phyloP scores from a whole-genome alignment of 2,113 vertebrate species.

The Microcebus ravelobensis region DNA sequence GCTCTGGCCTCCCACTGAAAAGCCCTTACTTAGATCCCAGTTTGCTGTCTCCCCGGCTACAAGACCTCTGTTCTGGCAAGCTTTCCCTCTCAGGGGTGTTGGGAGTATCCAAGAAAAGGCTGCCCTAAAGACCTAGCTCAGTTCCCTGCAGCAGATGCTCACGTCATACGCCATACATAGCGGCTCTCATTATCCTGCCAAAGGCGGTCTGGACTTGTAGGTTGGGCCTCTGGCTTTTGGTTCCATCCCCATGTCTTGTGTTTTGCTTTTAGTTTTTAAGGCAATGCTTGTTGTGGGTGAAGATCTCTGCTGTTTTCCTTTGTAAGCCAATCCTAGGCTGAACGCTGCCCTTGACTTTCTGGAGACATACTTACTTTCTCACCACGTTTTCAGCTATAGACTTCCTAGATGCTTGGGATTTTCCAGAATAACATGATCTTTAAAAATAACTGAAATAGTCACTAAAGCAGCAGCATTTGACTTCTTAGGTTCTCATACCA shows the following conservation, averaged over 20 bases:
- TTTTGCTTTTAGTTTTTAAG: background rate
- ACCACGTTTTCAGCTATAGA: background rate
- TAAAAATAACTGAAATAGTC: background rate
- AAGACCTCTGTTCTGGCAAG: background rate
- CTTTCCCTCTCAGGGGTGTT: background rate
- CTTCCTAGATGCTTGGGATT: background rate
- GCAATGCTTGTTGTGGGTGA: background rate
- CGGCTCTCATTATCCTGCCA: background rate
- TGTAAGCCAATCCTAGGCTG: background rate
- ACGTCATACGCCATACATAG: rapidly evolving
- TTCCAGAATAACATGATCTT: background rate
- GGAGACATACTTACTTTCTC: background rate
- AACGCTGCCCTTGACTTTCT: background rate
- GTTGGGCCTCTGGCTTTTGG: background rate
- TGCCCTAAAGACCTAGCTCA: background rate
- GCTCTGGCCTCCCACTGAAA: background rate
- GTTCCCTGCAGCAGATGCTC: background rate
- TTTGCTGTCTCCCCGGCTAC: background rate
- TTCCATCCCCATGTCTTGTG: background rate
- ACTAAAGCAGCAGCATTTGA: background rate
- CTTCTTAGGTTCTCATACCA: background rate
- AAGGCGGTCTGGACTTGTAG: background rate
- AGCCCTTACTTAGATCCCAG: background rate
- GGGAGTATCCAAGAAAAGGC: background rate
- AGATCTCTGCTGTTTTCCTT: background rate